phyloP scores from a whole-genome alignment of 2,797 vertebrate genomes.

The Trematomus bernacchii region DNA sequence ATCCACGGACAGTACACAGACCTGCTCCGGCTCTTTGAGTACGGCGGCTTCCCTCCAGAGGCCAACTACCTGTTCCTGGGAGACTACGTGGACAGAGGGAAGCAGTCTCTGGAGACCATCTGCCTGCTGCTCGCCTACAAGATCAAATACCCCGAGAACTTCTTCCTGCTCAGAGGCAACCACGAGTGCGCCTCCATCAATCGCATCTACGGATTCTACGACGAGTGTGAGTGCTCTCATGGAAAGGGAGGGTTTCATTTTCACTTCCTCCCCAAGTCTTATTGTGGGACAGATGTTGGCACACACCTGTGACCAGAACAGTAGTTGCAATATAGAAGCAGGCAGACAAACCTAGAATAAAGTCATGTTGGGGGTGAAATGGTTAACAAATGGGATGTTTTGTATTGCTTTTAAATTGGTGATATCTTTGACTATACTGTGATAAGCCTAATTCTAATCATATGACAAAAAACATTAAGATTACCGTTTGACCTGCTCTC shows the following conservation, averaged over 20 bases:
- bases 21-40: conserved; percentile 94
- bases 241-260: background rate
- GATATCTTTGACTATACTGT: background rate
- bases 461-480: background rate
- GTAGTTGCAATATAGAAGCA: background rate
- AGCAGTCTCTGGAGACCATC: conserved; percentile 98
- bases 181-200: conserved; percentile 98
- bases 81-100: conserved; percentile 96
- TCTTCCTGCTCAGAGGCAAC: conserved; percentile 96
- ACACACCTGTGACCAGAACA: background rate
- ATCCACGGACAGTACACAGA: conserved; percentile 99
- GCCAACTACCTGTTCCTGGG: conserved; percentile 98
- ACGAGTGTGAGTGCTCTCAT: conserved; percentile 89
- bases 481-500: background rate
- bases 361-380: too few species aligned
- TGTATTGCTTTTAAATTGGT: background rate
- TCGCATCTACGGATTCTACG: conserved; percentile 98
- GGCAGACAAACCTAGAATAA: background rate
- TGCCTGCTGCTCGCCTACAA: conserved; percentile 97
- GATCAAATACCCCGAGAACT: conserved; percentile 99
- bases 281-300: background rate
- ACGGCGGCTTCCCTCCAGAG: conserved; percentile 96
- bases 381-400: too few species aligned
- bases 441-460: background rate
- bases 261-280: background rate